phyloP scores from a whole-genome alignment of 2,797 vertebrate genomes.

The Cyclopterus lumpus region DNA sequence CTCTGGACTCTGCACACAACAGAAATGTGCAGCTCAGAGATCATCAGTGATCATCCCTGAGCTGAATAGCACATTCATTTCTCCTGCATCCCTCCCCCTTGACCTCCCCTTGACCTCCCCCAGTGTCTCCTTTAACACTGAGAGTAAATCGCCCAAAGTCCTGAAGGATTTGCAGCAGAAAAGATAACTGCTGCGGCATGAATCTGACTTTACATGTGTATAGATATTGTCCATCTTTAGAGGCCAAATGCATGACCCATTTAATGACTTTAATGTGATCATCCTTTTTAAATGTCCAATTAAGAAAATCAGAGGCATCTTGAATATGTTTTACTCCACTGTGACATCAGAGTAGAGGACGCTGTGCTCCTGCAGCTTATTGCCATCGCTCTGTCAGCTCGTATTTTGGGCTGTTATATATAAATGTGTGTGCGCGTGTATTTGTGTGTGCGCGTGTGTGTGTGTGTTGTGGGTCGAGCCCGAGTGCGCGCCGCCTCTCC shows the following conservation, averaged over 20 bases:
- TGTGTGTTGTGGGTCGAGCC: conserved; percentile 10
- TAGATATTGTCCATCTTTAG: background rate
- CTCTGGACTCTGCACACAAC: conserved; percentile 29
- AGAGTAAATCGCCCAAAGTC: background rate
- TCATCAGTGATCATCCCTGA: conserved; percentile 30
- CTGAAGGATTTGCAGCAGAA: background rate
- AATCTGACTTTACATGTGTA: background rate
- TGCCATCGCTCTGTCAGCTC: conserved; percentile 59
- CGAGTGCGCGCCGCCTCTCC: conserved; percentile 54
- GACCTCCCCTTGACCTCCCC: background rate
- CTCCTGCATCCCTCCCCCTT: background rate
- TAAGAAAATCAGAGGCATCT: background rate
- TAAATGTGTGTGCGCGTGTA: conserved; percentile 9
- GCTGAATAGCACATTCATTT: conserved; percentile 22
- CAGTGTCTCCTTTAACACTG: background rate
- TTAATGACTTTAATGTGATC: background rate
- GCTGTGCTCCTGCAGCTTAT: conserved; percentile 50
- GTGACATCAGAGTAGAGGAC: conserved; percentile 36
- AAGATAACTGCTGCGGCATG: background rate
- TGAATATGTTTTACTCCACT: conserved; percentile 20
- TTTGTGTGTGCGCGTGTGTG: conserved; percentile 7
- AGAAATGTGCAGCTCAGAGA: conserved; percentile 33
- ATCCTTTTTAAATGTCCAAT: background rate
- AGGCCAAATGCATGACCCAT: background rate
- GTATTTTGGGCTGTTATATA: conserved; percentile 28